Base-by-base conservation (phyloP, 2,797 vertebrate genomes). In the Sciurus vulgaris region DNA sequence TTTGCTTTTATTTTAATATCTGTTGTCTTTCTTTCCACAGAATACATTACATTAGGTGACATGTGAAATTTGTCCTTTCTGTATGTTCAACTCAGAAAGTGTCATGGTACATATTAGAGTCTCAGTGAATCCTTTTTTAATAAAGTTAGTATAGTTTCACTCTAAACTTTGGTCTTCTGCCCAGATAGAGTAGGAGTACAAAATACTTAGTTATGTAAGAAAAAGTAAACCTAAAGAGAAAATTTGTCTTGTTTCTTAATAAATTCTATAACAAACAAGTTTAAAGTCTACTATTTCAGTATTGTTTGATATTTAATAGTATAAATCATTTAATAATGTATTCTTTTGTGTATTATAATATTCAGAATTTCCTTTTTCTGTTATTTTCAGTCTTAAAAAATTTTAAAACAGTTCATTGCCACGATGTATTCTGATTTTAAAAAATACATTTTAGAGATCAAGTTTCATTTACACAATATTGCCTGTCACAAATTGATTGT, bases 31-130 rank as follows among this genome's bases (percentile, higher is more conserved):
- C 22, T 5, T 5, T 59, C 10, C 13, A 26, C 1, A 33, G n/a
- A 1, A 51, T 69, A 35, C 30, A 38, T 69, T 17, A 35, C 7
- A 4, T n/a, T 35, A 18, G 5, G 0, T 44, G 28, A 35, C 5
- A 15, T 35, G 7, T 77, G 61, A 74, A 30, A 77, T 76, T 83
- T 86, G 1, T 1, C 22, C 3, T 87, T 49, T n/a, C 49, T 47
- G 0, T 67, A n/a, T n/a, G 30, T 5, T 10, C 12, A 83, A 20
- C 2, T 18, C 14, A 74, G 1, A 2, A 54, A 3, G 76, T 9
- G 8, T 0, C 56, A 91, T 67, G 24, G 28, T 26, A 44, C 3
- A 44, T 8, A 33, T 30, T 15, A 76, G 0, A 1, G 0, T 17
- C n/a, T 67, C 1, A 4, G 7, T 76, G 73, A 47, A 33, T 54